These are phyloP conservation scores for Coregonus suidteri DNA, from an alignment of 2,797 vertebrate genomes.

Conservation along the genomic window DNA sequence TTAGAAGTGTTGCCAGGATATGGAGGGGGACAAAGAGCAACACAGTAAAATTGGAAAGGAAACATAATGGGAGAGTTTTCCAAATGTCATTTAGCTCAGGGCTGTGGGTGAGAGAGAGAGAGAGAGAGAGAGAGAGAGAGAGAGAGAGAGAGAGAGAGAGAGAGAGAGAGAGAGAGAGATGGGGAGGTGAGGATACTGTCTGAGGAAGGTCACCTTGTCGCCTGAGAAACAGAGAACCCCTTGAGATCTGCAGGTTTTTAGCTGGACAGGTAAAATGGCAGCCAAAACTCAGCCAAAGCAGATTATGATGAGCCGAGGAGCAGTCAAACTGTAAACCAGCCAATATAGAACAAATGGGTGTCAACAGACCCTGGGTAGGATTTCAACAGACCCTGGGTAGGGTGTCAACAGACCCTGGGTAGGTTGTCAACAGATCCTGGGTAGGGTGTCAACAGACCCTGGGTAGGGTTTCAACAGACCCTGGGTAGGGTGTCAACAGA, in stretches of 20 bases:
- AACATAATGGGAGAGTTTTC: constrained; percentile 50
- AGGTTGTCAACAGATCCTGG: too few species aligned
- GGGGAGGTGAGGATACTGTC: constrained; percentile 4
- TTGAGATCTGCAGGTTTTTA: background rate
- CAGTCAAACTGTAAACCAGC: too few species aligned
- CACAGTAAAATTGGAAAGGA: constrained; percentile 30
- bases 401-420: too few species aligned
- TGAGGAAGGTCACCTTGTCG: constrained; percentile 6
- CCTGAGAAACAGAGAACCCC: background rate
- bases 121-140: background rate
- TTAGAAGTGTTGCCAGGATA: constrained; percentile 29
- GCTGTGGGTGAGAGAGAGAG: constrained; percentile 25
- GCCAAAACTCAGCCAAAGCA: background rate
- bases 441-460: too few species aligned
- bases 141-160: too few species aligned
- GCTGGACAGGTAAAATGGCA: background rate
- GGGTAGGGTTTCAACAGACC: too few species aligned
- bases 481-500: too few species aligned
- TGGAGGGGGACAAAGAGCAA: constrained; percentile 25
- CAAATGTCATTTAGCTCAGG: constrained; percentile 58
- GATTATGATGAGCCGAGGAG: background rate
- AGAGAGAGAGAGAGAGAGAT: background rate
- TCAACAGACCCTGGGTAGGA: background rate
- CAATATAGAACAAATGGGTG: too few species aligned
- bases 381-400: too few species aligned